phyloP scores from a whole-genome alignment of 2,113 vertebrate genomes.

The Tenebrosternarchus preto region DNA sequence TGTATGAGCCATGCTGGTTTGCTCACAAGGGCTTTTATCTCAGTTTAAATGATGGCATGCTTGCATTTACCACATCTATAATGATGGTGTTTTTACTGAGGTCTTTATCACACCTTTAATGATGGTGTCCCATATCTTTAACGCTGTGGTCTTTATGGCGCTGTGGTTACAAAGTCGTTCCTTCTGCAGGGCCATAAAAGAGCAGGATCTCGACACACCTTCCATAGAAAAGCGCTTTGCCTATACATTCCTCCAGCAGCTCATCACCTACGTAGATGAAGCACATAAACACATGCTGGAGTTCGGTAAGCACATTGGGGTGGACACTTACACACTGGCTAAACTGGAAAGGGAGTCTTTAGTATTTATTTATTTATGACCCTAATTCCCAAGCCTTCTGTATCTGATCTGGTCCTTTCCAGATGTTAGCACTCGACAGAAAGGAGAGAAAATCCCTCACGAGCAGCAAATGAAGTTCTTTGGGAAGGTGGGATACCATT shows the following conservation, averaged over 20 bases:
- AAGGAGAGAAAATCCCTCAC: slow-evolving; percentile 86
- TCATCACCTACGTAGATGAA: slow-evolving; percentile 91
- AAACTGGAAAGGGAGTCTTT: neutral
- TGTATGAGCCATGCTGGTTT: neutral
- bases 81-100: neutral
- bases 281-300: slow-evolving; percentile 92
- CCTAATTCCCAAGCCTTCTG: neutral
- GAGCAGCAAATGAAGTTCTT: slow-evolving; percentile 98
- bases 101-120: neutral
- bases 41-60: neutral
- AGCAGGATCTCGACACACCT: slow-evolving; percentile 89
- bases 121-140: neutral
- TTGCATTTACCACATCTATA: neutral
- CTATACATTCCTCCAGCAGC: slow-evolving; percentile 92
- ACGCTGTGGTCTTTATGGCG: neutral
- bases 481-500: slow-evolving; percentile 77
- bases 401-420: slow-evolving; percentile 18
- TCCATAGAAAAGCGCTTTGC: slow-evolving; percentile 96
- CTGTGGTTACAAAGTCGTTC: neutral
- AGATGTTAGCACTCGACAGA: slow-evolving; percentile 83
- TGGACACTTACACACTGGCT: neutral
- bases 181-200: slow-evolving; percentile 82
- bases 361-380: slow-evolving; percentile 12
- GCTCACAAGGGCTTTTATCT: neutral
- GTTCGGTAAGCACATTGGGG: slow-evolving; percentile 75